phyloP scores from a whole-genome alignment of 2,113 vertebrate genomes.

The Lontra canadensis region DNA sequence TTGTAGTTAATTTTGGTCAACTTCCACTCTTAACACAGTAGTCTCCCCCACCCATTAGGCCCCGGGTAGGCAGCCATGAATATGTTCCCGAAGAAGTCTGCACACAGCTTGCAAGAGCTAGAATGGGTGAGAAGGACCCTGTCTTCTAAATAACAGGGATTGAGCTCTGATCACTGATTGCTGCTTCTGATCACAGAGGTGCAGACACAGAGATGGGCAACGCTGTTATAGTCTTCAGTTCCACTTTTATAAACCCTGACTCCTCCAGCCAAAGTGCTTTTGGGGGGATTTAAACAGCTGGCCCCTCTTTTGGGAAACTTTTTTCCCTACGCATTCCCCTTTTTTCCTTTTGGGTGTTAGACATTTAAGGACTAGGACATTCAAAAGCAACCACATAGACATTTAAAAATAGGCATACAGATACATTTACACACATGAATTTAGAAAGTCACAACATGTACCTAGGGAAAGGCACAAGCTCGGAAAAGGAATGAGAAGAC shows the following conservation, averaged over 20 bases:
- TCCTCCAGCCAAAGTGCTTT: not conserved
- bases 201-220: not conserved
- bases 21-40: not conserved
- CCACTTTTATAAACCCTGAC: not conserved
- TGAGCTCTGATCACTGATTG: not conserved
- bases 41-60: not conserved
- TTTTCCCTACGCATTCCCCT: not conserved
- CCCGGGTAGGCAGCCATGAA: no score
- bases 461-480: not conserved
- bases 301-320: not conserved
- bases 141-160: not conserved
- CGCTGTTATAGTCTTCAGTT: not conserved
- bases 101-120: not conserved
- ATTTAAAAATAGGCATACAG: not conserved
- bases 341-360: not conserved
- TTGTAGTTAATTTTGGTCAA: not conserved
- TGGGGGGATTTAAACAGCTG: not conserved
- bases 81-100: not conserved
- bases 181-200: not conserved
- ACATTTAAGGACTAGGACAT: not conserved
- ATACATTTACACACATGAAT: not conserved
- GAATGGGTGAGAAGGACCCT: not conserved
- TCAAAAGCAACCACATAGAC: not conserved
- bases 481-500: not conserved
- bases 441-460: not conserved